Conservation (phyloP, 2,888 invertebrate species). For the Lathronympha strigana region DNA sequence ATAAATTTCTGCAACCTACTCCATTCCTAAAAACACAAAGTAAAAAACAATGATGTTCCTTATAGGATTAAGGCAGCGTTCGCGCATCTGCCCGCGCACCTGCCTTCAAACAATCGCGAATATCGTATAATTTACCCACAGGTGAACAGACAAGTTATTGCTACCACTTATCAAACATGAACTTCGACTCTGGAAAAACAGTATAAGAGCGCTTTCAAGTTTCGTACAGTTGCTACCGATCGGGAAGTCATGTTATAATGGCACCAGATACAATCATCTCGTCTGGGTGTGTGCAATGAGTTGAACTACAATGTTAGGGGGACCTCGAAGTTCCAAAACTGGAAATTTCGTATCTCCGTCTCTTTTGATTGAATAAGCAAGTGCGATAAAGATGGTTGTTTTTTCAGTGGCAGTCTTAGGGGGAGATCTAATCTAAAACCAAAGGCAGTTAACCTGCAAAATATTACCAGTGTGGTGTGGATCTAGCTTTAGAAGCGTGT, state of each 20-base stretch:
- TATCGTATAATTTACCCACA: conserved; percentile 47
- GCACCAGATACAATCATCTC: neutral
- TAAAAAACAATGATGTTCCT: conserved; percentile 37
- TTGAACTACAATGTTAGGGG: neutral
- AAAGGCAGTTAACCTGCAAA: too few species aligned
- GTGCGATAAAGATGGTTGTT: too few species aligned
- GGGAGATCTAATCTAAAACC: neutral
- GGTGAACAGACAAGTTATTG: conserved; percentile 3
- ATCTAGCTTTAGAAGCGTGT: too few species aligned
- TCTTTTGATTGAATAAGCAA: too few species aligned
- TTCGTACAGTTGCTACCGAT: neutral
- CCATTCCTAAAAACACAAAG: conserved; percentile 33
- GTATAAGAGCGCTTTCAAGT: neutral
- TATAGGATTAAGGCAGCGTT: conserved; percentile 46
- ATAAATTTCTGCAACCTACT: conserved; percentile 10
- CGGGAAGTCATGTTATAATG: neutral
- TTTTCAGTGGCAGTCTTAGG: neutral
- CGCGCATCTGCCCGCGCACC: conserved; percentile 72
- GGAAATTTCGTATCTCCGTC: too few species aligned
- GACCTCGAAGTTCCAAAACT: too few species aligned
- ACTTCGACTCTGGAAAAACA: neutral
- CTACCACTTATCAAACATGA: neutral
- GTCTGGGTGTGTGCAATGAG: too few species aligned
- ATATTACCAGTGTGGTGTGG: too few species aligned
- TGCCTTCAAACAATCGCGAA: conserved; percentile 67